Evolutionary conservation across 2,113 vertebrate species (phyloP).

Genomic region (Apaloderma vittatum): DNA sequence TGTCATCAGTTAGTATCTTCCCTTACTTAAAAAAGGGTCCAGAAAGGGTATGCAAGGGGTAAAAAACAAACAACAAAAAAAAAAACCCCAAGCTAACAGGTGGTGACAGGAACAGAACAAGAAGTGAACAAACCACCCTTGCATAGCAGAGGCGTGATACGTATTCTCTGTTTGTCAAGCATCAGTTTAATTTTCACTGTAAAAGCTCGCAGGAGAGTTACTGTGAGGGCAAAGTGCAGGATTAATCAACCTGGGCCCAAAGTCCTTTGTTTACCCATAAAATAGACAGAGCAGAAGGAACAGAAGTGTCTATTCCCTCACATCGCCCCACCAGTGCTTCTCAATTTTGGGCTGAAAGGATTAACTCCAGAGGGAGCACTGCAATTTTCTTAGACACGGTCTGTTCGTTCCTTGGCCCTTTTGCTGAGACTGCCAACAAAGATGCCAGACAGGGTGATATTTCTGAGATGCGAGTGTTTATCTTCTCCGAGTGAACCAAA

Average conservation of each 20-base stretch:
- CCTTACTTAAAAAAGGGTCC: not conserved
- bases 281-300: not conserved
- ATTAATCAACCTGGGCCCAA: not conserved
- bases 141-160: not conserved
- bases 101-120: not conserved
- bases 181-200: not conserved
- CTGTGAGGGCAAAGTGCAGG: not conserved
- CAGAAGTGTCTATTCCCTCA: not conserved
- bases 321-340: not conserved
- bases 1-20: not conserved
- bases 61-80: not conserved
- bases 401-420: conserved; percentile 12
- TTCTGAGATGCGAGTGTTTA: not conserved
- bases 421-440: conserved; percentile 1
- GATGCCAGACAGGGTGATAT: not conserved
- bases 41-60: not conserved
- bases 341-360: conserved; percentile 11
- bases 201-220: not conserved
- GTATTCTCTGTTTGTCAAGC: not conserved
- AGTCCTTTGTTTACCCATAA: not conserved
- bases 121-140: not conserved
- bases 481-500: not conserved
- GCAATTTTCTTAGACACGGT: not conserved
- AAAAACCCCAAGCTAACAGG: not conserved
- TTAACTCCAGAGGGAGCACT: not conserved